Base-by-base conservation (phyloP, 2,888 invertebrate species). In the Seira ritae region DNA sequence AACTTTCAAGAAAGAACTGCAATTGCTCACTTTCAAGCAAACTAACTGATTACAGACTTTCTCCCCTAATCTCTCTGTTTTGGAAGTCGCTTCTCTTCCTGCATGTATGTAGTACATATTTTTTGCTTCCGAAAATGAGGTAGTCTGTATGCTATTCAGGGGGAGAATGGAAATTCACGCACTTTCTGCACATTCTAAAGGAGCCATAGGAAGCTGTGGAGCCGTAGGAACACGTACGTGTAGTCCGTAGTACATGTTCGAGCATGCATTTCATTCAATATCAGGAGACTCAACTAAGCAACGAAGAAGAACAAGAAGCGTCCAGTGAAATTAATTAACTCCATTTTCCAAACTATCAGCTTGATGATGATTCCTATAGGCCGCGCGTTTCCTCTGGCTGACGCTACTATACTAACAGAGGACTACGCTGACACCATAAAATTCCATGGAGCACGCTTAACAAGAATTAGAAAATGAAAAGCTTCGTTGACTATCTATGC, bases 381-480 rank as follows among this genome's bases (percentile, higher is more conserved):
- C 31, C 31, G 31, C 31, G 31, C 31, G 31, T 31, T 55, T 55
- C 15, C 55, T 55, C 55, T 4, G 2, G 31, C 31, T 31, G 31
- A 31, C 31, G 31, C 42, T 42, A 42, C 42, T 42, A 8, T 42
- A 12, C 42, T 42, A n/a, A n/a, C n/a, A n/a, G n/a, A n/a, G n/a
- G n/a, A n/a, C n/a, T n/a, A n/a, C 12, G 6, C 55, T 55, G 55
- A 55, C 17, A 55, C 55, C 17, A 17, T 55, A 55, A 55, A 17
- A 55, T 55, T 55, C 55, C 17, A 17, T 55, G 68, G 68, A 55
- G 65, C 71, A 71, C 71, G 71, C 70, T 78, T 78, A 78, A 79
- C 37, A 73, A 66, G 79, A 79, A 79, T 79, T 79, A 79, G 79
- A 66, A 60, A 72, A 78, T 70, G 70, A 60, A 71, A 66, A 66